phyloP scores from a whole-genome alignment of 2,888 invertebrate species.

The Xylota segnis region DNA sequence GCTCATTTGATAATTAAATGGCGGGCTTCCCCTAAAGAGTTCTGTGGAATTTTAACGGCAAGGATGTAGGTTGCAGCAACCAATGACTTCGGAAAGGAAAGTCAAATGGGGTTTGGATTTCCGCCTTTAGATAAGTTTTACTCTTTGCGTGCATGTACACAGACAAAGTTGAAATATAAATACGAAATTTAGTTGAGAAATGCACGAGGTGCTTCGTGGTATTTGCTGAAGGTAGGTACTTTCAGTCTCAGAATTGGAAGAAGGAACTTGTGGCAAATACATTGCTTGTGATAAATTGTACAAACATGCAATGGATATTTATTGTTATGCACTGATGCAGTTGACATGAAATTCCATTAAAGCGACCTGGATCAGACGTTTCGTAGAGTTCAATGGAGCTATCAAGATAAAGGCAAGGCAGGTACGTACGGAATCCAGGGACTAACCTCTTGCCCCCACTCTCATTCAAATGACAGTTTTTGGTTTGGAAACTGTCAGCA shows the following conservation, averaged over 20 bases:
- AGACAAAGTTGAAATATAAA: constrained; percentile 24
- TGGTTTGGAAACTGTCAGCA: too few species aligned
- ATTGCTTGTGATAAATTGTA: constrained; percentile 38
- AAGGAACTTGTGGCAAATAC: neutral
- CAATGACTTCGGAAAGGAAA: constrained; percentile 27
- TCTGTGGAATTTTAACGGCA: neutral
- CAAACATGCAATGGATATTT: constrained; percentile 39
- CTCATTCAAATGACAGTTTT: too few species aligned
- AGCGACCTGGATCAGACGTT: neutral
- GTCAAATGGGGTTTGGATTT: constrained; percentile 23
- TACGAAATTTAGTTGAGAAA: constrained; percentile 35
- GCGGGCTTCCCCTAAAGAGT: neutral
- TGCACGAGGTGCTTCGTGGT: constrained; percentile 42
- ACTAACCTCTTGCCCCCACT: too few species aligned
- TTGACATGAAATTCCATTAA: constrained; percentile 18
- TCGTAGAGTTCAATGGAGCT: too few species aligned
- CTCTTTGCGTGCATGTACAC: constrained; percentile 20
- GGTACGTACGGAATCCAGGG: too few species aligned
- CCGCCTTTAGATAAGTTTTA: constrained; percentile 19
- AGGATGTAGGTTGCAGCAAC: constrained; percentile 17
- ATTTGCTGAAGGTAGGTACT: neutral
- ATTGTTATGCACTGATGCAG: constrained; percentile 15
- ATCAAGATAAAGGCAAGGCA: too few species aligned
- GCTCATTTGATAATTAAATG: constrained; percentile 38
- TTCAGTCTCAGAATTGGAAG: constrained; percentile 7